Conservation (phyloP, 2,888 invertebrate genomes). For the Hypena proboscidalis region DNA sequence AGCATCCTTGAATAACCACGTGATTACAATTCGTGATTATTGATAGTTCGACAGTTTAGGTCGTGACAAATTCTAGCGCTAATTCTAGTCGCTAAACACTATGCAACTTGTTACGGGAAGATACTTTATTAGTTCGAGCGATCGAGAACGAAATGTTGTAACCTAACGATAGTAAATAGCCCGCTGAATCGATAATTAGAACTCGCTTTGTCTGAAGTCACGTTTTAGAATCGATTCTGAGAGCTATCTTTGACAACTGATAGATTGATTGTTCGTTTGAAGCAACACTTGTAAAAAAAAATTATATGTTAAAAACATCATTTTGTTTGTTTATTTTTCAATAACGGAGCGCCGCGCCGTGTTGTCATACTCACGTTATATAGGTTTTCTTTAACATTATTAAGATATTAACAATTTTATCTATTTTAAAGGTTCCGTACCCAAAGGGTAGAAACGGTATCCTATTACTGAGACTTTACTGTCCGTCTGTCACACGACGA, state of each 20-base stretch:
- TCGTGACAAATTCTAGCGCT: slow-evolving; percentile 62
- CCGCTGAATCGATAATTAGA: slow-evolving; percentile 64
- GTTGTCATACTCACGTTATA: too few species aligned
- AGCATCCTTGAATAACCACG: slow-evolving; percentile 42
- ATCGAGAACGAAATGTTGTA: slow-evolving; percentile 57
- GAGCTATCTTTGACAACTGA: slow-evolving; percentile 58
- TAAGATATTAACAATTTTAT: too few species aligned
- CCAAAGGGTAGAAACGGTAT: too few species aligned
- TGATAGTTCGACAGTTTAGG: slow-evolving; percentile 37
- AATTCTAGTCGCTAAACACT: slow-evolving; percentile 30
- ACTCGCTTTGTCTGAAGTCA: slow-evolving; percentile 62
- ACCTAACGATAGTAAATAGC: slow-evolving; percentile 52
- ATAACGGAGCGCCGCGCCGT: too few species aligned
- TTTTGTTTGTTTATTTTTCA: too few species aligned
- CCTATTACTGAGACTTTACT: too few species aligned
- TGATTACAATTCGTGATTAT: slow-evolving; percentile 60
- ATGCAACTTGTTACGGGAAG: slow-evolving; percentile 13
- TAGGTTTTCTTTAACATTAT: too few species aligned
- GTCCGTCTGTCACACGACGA: too few species aligned
- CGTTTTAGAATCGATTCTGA: slow-evolving; percentile 50
- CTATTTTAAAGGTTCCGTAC: too few species aligned
- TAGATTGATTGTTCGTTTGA: slow-evolving; percentile 50
- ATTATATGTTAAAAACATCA: background rate
- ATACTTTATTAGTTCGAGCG: slow-evolving; percentile 16
- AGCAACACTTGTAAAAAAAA: slow-evolving; percentile 4